A percentile compares a stretch with the other conserved stretches of the same genome.
Evolutionary conservation across 2,888 invertebrate genomes (phyloP).

Genomic region (Sminthurides aquaticus): DNA sequence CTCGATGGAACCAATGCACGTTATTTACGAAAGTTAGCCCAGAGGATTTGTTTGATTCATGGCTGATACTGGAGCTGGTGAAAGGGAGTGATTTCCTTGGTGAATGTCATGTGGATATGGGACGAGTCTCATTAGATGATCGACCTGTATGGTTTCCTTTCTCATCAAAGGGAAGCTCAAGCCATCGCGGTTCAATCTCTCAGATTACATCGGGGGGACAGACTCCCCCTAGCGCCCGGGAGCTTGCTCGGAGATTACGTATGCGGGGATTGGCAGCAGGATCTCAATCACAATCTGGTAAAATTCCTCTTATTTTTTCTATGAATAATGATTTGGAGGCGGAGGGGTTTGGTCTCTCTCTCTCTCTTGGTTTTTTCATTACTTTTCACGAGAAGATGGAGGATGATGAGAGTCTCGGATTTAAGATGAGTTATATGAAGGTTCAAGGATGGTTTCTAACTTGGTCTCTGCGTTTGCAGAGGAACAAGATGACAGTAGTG

Average conservation of each 20-base stretch:
- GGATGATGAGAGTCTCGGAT: slow-evolving; percentile 1
- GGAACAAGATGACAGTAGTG: slow-evolving; percentile 43
- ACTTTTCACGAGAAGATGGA: neutral
- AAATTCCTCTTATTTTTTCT: slow-evolving; percentile 7
- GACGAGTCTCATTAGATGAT: slow-evolving; percentile 78
- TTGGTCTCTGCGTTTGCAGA: slow-evolving; percentile 31
- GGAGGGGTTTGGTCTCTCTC: neutral
- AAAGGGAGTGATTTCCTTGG: slow-evolving; percentile 41
- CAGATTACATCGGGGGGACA: slow-evolving; percentile 40
- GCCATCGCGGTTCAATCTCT: slow-evolving; percentile 43
- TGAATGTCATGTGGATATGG: slow-evolving; percentile 55
- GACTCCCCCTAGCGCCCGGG: slow-evolving; percentile 41
- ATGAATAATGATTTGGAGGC: no score
- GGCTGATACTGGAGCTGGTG: slow-evolving; percentile 41
- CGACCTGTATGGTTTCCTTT: slow-evolving; percentile 76
- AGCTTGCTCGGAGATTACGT: slow-evolving; percentile 42
- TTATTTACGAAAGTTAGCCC: slow-evolving; percentile 43
- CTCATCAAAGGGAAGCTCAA: slow-evolving; percentile 42
- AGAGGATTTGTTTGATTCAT: slow-evolving; percentile 43
- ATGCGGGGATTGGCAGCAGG: slow-evolving; percentile 41
- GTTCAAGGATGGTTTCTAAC: slow-evolving; percentile 10
- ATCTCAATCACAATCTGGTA: slow-evolving; percentile 43
- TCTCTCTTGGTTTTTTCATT: neutral
- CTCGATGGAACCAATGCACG: slow-evolving; percentile 43
- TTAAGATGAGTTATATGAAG: no score